phyloP scores from a whole-genome alignment of 2,797 vertebrate species.

The Paratrypauchen microcephalus region DNA sequence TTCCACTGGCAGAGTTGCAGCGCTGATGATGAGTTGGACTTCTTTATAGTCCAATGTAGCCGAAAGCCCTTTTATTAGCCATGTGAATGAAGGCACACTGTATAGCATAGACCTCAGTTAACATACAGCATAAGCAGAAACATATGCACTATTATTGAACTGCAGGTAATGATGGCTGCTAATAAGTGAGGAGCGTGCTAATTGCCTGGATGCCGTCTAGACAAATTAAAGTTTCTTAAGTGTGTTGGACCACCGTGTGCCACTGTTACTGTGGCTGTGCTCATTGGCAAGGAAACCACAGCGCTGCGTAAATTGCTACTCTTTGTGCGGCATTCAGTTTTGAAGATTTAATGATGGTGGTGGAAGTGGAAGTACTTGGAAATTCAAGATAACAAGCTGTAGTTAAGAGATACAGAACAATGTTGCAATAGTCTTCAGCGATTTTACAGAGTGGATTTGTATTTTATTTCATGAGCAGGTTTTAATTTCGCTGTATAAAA shows the following conservation, averaged over 20 bases:
- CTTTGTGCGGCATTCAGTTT: background rate
- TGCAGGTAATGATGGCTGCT: constrained; percentile 6
- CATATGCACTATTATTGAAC: constrained; percentile 11
- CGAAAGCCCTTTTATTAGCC: constrained; percentile 11
- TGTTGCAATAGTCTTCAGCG: background rate
- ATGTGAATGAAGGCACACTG: constrained; percentile 1
- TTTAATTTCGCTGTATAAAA: background rate
- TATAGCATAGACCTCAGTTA: background rate
- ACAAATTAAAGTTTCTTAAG: constrained; percentile 3
- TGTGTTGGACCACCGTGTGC: constrained; percentile 3
- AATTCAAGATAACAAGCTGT: constrained; percentile 10
- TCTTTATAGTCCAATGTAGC: constrained; percentile 8
- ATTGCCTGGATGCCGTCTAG: background rate
- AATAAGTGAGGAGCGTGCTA: constrained; percentile 2
- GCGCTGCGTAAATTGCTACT: constrained; percentile 10
- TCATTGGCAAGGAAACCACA: constrained; percentile 8
- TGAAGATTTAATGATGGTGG: constrained; percentile 5
- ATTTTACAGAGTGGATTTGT: background rate
- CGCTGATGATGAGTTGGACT: constrained; percentile 5
- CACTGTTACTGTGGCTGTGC: background rate
- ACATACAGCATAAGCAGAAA: constrained; percentile 6
- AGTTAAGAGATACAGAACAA: constrained; percentile 1
- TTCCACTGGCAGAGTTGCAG: constrained; percentile 3
- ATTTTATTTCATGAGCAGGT: background rate
- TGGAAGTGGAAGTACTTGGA: constrained; percentile 12